Base-by-base conservation (phyloP, 1,140 invertebrate species). In the Nomia melanderi region DNA sequence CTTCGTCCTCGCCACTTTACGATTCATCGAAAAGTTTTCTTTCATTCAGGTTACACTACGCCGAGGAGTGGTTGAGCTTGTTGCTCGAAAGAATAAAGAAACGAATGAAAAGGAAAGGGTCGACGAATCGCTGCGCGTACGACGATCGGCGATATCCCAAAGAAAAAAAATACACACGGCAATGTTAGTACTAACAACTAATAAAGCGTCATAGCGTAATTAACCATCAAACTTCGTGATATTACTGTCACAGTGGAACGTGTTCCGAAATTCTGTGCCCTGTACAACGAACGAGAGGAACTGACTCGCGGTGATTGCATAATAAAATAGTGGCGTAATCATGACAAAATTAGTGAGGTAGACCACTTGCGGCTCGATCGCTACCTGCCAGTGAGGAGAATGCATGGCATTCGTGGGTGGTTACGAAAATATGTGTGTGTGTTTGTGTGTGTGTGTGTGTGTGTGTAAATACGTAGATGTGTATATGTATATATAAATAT, bases 131-230 rank as follows among this genome's bases (percentile, higher is more conserved):
- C 31, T 33, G 56, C 27, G 23, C 41, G n/a, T n/a, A 12, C n/a
- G 73, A 76, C 73, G 81, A 59, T 56, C 72, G 77, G 36, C 74
- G 77, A 60, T 44, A 77, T 78, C 44, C 59, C 71, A 36, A 29
- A 56, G 25, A 56, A 56, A 56, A 56, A 56, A 29, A 41, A 85
- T 77, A 81, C 77, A 86, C 81, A 86, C 75, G 70, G 87, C 88
- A 80, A 84, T 90, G 88, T 90, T 90, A 90, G 89, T 90, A 86
- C 83, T 88, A 85, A 85, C 81, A 79, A 87, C 89, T 89, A 90
- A 87, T 85, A 83, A 90, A 88, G 87, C 88, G 82, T 90, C 86
- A 79, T 85, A 89, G 87, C 88, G 81, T 85, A 63, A 84, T 86
- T 88, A 86, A 86, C 84, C 81, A 78, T 89, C 63, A 86, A 76